Base-by-base conservation (phyloP, 2,888 invertebrate species). In the Andricus curvator region DNA sequence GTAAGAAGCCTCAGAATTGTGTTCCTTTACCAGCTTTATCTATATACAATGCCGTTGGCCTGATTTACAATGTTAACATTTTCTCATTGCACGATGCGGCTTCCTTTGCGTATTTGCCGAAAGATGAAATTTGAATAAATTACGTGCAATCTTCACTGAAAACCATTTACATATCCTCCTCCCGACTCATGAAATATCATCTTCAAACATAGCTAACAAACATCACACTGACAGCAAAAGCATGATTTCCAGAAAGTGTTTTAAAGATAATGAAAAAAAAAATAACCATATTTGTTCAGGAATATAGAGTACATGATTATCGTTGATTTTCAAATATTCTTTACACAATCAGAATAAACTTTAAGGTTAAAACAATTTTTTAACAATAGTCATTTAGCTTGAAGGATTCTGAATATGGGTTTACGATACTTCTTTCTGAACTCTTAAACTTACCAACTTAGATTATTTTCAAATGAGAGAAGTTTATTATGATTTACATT, bases 61-160 rank as follows among this genome's bases (percentile, higher is more conserved):
- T 68, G 22, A 41, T 68, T 44, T 68, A 48, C 11, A n/a, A 68
- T 44, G 48, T 68, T 68, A 15, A 68, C 22, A 68, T 68, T 22
- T 68, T 44, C 41, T 41, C 22, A 68, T 48, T n/a, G 15, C 15
- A 25, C 15, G 25, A 48, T 25, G 22, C 0, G 1, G 13, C 25
- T 62, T 62, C 25, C 62, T 25, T 62, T 13, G 62, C 15, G 5
- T 25, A 25, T 15, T 62, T 62, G 22, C 25, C 15, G 6, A 62
- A 62, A 25, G 25, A 25, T 62, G 62, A 62, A 62, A 22, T 62
- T 25, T 62, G 62, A 22, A 62, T 62, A 62, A 62, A 62, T 62
- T 22, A 22, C 15, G 25, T 15, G 15, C 25, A 62, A 62, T 22
- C 4, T 62, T 13, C 62, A 25, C 62, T 25, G 15, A 62, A 22